Percentiles rank a stretch among this genome's conserved stretches.
phyloP scores from a whole-genome alignment of 2,888 invertebrate species.

The Synanthedon vespiformis region DNA sequence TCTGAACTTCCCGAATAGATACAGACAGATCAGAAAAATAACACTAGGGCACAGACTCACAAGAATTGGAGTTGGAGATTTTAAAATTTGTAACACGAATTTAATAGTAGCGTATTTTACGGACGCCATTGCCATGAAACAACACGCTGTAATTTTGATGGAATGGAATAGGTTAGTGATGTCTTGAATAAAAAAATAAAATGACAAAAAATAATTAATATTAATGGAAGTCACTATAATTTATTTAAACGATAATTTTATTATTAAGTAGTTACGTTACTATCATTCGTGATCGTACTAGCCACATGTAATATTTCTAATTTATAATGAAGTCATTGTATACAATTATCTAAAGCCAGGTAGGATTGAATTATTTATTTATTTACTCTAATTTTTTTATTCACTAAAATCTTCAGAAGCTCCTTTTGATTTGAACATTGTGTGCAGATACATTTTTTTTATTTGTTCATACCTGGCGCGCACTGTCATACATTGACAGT shows the following conservation, averaged over 20 bases:
- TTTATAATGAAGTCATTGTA: slow-evolving; percentile 55
- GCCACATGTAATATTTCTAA: slow-evolving; percentile 30
- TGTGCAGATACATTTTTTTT: slow-evolving; percentile 55
- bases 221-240: slow-evolving; percentile 5
- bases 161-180: slow-evolving; percentile 10
- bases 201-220: neutral
- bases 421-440: slow-evolving; percentile 71
- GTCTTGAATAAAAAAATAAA: slow-evolving; percentile 27
- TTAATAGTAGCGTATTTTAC: too few relatives aligned
- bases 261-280: slow-evolving; percentile 3
- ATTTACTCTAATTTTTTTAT: slow-evolving; percentile 54
- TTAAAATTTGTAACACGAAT: too few relatives aligned
- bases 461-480: slow-evolving; percentile 65
- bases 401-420: slow-evolving; percentile 67
- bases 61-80: too few relatives aligned
- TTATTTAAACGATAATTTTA: too few relatives aligned
- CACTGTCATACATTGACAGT: slow-evolving; percentile 32
- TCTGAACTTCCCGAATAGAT: too few relatives aligned
- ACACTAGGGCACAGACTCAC: too few relatives aligned
- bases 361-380: slow-evolving; percentile 46
- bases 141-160: too few relatives aligned
- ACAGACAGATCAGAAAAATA: too few relatives aligned
- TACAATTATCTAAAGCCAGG: slow-evolving; percentile 69
- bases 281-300: slow-evolving; percentile 16
- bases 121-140: too few relatives aligned